Evolutionary conservation across 2,888 invertebrate genomes (phyloP), one percentile per base, ranked within the genome.

Genomic region (Drosophila atripex): DNA sequence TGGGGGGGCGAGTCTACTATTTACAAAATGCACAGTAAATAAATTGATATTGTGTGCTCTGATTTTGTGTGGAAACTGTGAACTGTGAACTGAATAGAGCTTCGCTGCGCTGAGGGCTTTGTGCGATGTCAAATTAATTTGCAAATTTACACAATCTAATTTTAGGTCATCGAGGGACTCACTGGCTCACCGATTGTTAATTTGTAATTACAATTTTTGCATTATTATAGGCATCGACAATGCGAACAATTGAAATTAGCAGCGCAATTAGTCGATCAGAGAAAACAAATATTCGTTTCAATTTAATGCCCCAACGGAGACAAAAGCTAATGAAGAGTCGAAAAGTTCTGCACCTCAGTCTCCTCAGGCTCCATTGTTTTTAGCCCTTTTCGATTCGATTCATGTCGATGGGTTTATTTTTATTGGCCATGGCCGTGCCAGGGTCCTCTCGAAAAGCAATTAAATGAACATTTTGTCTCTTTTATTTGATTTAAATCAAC

Each of bases 181-280:
- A 70, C 39, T 18, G 39, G 46, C 35, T 49, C 58, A 61, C 58
- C 77, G 70, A 78, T 77, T 80, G 77, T 80, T 74, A 86, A 86
- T 84, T 84, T 86, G 80, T 84, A 84, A 86, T 86, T 84, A 80
- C 73, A 86, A 86, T 75, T 77, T 64, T 79, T 83, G 78, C 78
- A 63, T 82, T 77, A 85, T 85, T 82, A 73, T 75, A 73, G 68
- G 46, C 73, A 79, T 69, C 71, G 72, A 74, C 73, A 75, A 80
- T 73, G 73, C 68, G 70, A 77, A 85, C 86, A 84, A 84, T 84
- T 80, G 84, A 84, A 84, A 84, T 84, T 84, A 84, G 86, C 79
- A 72, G 71, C 66, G 84, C 85, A 84, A 84, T 84, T 84, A 86
- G 79, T 84, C 80, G 80, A 80, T 74, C 76, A 28, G 50, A 50